A percentile compares a stretch with the other conserved stretches of the same genome.
These are phyloP conservation scores for Doris montereyensis DNA, from an alignment of 2,888 invertebrate genomes.

Conservation along the genomic window DNA sequence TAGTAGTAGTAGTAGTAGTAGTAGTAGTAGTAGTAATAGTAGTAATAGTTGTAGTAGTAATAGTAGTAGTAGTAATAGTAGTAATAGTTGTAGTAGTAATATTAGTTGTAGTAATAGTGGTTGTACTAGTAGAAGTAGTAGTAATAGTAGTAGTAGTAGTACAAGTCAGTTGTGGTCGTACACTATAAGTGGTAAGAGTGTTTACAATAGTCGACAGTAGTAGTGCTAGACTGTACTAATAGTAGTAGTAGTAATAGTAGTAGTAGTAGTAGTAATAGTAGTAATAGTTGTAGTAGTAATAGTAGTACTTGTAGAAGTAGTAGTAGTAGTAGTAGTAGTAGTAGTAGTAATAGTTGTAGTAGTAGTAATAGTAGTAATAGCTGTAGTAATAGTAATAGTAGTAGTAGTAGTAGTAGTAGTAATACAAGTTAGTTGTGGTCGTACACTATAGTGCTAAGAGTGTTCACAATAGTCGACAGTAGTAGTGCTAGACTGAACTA, in stretches of 20 bases:
- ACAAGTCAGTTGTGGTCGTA: no score
- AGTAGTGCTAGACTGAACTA: neutral
- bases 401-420: neutral
- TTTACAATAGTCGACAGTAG: no score
- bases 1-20: constrained; percentile 6
- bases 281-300: neutral
- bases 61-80: constrained; percentile 14
- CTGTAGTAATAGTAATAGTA: neutral
- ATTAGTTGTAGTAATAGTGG: constrained; percentile 10
- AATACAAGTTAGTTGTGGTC: neutral
- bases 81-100: constrained; percentile 11
- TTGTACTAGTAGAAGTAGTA: constrained; percentile 10
- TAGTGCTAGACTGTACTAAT: neutral
- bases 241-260: neutral
- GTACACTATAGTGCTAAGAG: neutral
- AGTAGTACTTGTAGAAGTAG: neutral
- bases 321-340: neutral
- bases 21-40: constrained; percentile 14
- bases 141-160: constrained; percentile 2
- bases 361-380: neutral
- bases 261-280: neutral
- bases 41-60: constrained; percentile 11
- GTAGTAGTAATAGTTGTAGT: neutral
- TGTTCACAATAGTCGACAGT: neutral
- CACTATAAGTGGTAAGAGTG: no score